phyloP scores from a whole-genome alignment of 2,113 vertebrate species.

The Cebus imitator region DNA sequence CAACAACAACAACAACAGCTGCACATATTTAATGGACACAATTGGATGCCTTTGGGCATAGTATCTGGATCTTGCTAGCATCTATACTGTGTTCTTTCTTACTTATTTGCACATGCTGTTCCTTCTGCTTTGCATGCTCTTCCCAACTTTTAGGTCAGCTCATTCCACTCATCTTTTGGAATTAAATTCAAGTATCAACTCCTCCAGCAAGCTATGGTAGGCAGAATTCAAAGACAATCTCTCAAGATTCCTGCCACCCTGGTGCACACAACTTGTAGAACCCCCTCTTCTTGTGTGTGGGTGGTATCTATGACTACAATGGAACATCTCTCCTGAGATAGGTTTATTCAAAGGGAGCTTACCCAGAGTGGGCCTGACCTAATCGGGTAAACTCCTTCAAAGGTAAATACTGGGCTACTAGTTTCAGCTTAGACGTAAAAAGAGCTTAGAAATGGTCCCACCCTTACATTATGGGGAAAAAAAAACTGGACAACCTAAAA shows the following conservation, averaged over 20 bases:
- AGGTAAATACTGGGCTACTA: not conserved
- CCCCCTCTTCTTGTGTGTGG: not conserved
- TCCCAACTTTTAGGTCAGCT: not conserved
- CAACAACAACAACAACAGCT: not conserved
- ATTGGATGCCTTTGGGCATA: not conserved
- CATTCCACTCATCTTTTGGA: not conserved
- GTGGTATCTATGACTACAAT: not conserved
- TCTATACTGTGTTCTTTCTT: not conserved
- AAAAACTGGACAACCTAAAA: not conserved
- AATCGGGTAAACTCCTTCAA: not conserved
- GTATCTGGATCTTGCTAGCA: not conserved
- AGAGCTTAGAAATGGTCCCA: not conserved
- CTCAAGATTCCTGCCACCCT: not conserved
- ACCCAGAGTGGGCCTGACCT: not conserved
- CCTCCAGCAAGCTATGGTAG: not conserved
- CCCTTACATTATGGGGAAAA: not conserved
- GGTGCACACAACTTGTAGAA: rapidly evolving
- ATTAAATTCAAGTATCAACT: not conserved
- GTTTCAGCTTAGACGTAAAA: not conserved
- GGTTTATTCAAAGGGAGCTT: not conserved
- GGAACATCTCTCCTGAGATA: not conserved
- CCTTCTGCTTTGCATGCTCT: not conserved
- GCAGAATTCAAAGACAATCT: not conserved
- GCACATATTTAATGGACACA: not conserved
- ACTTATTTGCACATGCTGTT: not conserved